Percentiles rank a stretch among this genome's conserved stretches.
Evolutionary conservation across 2,113 vertebrate species (phyloP).

Genomic region (Hippocampus zosterae): DNA sequence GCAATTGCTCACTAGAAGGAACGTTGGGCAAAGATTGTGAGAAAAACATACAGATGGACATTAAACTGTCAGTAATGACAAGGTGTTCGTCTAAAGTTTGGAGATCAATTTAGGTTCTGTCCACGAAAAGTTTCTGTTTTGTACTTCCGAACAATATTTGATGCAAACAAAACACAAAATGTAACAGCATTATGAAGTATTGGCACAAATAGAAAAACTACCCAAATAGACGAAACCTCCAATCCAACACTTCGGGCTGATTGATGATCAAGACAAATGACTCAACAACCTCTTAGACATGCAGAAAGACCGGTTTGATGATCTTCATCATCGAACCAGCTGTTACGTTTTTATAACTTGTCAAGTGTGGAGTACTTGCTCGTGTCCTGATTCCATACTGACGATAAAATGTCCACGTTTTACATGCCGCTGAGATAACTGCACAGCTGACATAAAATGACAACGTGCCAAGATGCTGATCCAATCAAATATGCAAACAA

Average conservation of each 20-base stretch:
- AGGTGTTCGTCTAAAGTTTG: too few relatives aligned
- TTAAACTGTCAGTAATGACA: too few relatives aligned
- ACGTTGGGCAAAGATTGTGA: too few relatives aligned
- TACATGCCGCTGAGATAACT: background rate
- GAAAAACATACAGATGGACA: too few relatives aligned
- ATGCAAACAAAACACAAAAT: too few relatives aligned
- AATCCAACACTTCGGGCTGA: background rate
- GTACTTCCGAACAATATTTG: too few relatives aligned
- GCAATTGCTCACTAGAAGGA: too few relatives aligned
- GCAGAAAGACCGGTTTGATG: constrained; percentile 19
- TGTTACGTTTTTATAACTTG: background rate
- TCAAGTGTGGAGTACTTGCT: background rate
- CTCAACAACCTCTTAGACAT: constrained; percentile 25
- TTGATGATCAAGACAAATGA: constrained; percentile 17
- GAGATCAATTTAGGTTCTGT: too few relatives aligned
- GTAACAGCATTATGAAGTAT: too few relatives aligned
- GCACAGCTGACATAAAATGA: background rate
- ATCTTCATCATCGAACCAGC: constrained; percentile 6
- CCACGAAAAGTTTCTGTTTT: too few relatives aligned
- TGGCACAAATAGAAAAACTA: too few relatives aligned
- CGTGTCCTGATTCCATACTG: constrained; percentile 3
- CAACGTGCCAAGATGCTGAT: background rate
- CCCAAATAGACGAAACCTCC: too few relatives aligned
- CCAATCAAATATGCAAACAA: constrained; percentile 1
- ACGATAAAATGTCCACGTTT: background rate